Evolutionary conservation across 2,888 invertebrate genomes (phyloP), one percentile per base, ranked within the genome.

Genomic region (Watsonalla binaria): DNA sequence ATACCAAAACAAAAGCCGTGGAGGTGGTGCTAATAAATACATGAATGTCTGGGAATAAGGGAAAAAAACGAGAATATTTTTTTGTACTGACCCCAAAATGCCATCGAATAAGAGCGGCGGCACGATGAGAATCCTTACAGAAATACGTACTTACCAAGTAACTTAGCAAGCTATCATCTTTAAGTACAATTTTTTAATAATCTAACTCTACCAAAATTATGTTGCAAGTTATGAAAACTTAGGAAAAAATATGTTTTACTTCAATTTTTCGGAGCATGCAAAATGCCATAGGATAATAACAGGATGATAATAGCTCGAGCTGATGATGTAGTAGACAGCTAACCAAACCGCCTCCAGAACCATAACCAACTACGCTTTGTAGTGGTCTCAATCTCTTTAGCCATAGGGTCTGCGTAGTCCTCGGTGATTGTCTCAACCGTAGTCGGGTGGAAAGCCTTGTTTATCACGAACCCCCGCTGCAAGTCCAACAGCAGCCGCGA

Each of bases 401-500:
- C 52, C 6, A 55, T 0, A 9, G 82, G 80, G 56, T 86, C 84
- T 2, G 78, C 83, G 58, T 84, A 83, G 0, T 56, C 58, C 33
- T 68, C 59, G 2, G 70, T 64, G 0, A 52, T 54, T 4, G 61
- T 54, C 0, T 60, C 56, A 0, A 54, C 34, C 0, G 46, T 42
- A 34, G 57, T 65, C 42, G 11, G 8, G 8, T 42, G 42, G 11
- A 50, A 35, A 0, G 63, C 55, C 6, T 65, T 59, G 54, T 76
- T 73, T 6, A 81, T 37, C 2, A 60, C 65, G 70, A 85, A 86
- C 2, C 85, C 86, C 9, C 66, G 54, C 0, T 67, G 68, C 7
- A 90, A 66, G 51, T 90, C 90, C 4, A 59, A 60, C 0, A 90
- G 67, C 0, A 90, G 59, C 6, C 84, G 81, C 6, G 5, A 42